Base-by-base conservation (phyloP, 2,888 invertebrate species). In the Oligia latruncula region DNA sequence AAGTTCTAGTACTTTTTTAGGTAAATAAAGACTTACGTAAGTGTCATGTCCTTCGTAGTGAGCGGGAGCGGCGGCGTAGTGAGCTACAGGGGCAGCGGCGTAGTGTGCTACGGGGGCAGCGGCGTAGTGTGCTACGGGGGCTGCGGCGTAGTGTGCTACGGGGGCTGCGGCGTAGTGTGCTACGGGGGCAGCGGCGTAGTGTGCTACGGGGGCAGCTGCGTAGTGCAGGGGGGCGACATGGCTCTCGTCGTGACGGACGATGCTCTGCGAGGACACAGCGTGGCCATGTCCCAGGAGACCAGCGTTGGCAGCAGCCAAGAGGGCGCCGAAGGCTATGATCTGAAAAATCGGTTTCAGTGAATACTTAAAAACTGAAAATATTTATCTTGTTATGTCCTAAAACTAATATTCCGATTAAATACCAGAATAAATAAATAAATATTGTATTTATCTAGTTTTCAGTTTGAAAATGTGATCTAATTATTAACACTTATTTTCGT, bases 191-290 rank as follows among this genome's bases (percentile, higher is more conserved):
- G 84, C 86, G 4, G 84, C 89, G 72, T 89, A 87, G 71, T 78
- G 82, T 2, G 82, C 84, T 60, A 86, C 88, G 70, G 87, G 90
- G 49, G 78, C 82, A 66, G 85, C 86, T 3, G 84, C 89, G 73
- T 90, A 86, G 81, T 89, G 88, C n/a, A 87, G 71, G 58, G 88
- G 88, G 49, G 88, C 82, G 43, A 66, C 83, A 35, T 88, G 88
- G 29, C 62, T 62, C 74, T 89, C 90, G 76, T 93, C 93, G 46
- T 93, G 92, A 71, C 91, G 92, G 66, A 94, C 87, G 67, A 94
- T 92, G 88, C 90, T 94, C 78, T 94, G 93, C 9, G 93, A 93
- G 20, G 95, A 95, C 72, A 93, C 90, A 74, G 93, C 94, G 75
- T 95, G 80, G 95, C 95, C 60, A 95, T 92, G 85, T 92, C 91